Base-by-base conservation (phyloP, 2,797 vertebrate genomes). In the Hoplostethus mediterraneus region DNA sequence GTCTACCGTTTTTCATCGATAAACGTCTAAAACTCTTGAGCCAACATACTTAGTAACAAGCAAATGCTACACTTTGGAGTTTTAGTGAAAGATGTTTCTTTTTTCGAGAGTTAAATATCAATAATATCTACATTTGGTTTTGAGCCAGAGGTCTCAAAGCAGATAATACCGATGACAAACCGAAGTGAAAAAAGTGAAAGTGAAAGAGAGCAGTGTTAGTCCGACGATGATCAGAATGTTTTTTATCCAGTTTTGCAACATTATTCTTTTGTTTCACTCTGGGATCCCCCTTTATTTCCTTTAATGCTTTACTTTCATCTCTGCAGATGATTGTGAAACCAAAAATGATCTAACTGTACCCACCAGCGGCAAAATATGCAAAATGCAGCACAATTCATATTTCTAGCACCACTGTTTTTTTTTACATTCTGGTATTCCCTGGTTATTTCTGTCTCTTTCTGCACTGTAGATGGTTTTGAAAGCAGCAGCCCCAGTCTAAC, bases 381-480 rank as follows among this genome's bases (percentile, higher is more conserved):
- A 8, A 8, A 40, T 40, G 7, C 38, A 10, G 21, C 21, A 21
- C 21, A 21, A 21, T 21, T 21, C 21, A 21, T 21, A 21, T 21
- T 21, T 60, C 6, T n/a, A 6, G 10, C 17, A 25, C 51, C 30
- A 16, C 1, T 21, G 33, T 8, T 71, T 45, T 53, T 53, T 13
- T 11, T 12, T 47, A 11, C 42, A 21, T 30, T 17, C 0, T 9
- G 52, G 21, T 42, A 28, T 51, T 64, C 9, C 17, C 3, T 2
- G 1, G 31, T 54, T 21, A 5, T 66, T 55, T 64, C 33, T 80
- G 3, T 71, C 12, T 52, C 28, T 63, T 74, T 73, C 3, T 84
- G 5, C 10, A 51, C 25, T 59, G 3, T 77, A 92, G 87, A 47
- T 17, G 12, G 8, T 7, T 25, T 16, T 60, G 65, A 76, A 57